These are phyloP conservation scores for Tenodera sinensis DNA, from an alignment of 2,888 invertebrate genomes.

Conservation along the genomic window DNA sequence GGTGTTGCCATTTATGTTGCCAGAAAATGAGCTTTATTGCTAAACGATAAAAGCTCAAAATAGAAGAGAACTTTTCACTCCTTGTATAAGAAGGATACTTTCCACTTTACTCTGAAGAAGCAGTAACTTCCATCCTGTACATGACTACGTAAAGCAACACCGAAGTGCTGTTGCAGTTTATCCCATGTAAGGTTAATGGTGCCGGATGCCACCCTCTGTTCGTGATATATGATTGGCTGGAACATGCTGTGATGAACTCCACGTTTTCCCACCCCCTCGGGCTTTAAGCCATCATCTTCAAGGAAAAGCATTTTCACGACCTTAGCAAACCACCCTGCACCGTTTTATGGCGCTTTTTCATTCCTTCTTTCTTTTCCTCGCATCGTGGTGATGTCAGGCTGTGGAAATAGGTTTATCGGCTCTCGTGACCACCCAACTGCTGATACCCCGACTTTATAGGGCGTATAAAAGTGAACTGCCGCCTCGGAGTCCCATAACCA, in stretches of 20 bases:
- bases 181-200: not conserved
- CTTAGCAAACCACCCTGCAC: not conserved
- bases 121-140: too few relatives aligned
- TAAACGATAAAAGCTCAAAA: too few relatives aligned
- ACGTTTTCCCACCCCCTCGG: not conserved
- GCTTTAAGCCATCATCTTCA: conserved; percentile 10
- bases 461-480: conserved; percentile 6
- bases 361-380: conserved; percentile 1
- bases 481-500: not conserved
- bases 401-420: conserved; percentile 5
- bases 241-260: not conserved
- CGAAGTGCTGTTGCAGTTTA: not conserved
- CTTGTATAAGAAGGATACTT: too few relatives aligned
- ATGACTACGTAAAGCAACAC: not conserved
- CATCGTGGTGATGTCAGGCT: not conserved
- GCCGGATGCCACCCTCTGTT: not conserved
- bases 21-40: too few relatives aligned
- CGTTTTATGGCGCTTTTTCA: conserved; percentile 6
- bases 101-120: too few relatives aligned
- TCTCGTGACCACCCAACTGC: not conserved
- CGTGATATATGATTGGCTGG: not conserved
- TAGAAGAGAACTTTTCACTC: too few relatives aligned
- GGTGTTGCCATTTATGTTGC: too few relatives aligned
- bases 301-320: conserved; percentile 14
- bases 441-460: conserved; percentile 5